Evolutionary conservation across 2,888 invertebrate species (phyloP).

Genomic region (Neoascia interrupta): DNA sequence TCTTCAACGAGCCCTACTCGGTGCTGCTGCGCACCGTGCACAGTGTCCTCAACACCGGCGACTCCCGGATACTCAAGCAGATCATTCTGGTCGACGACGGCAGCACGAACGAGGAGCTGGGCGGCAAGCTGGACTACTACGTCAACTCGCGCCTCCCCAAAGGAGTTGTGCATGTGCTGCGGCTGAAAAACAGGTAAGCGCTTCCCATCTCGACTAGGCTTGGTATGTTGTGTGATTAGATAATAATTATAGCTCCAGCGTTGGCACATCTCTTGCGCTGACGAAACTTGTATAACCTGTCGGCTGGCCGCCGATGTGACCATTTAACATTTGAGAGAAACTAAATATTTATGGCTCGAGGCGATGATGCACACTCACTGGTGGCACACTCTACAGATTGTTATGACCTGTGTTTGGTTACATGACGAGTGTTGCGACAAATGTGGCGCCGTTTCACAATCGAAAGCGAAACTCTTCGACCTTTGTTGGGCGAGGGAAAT

Average conservation of each 20-base stretch:
- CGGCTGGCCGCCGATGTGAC: background rate
- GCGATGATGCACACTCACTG: conserved; percentile 7
- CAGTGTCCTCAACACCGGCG: conserved; percentile 86
- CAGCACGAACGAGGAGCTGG: conserved; percentile 88
- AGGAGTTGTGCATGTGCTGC: conserved; percentile 85
- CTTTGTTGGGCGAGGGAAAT: conserved; percentile 3
- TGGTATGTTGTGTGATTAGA: conserved; percentile 30
- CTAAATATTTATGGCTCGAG: conserved; percentile 23
- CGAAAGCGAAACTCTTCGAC: conserved; percentile 47
- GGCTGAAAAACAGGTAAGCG: conserved; percentile 85
- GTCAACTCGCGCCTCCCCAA: conserved; percentile 85
- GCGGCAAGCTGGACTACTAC: conserved; percentile 89
- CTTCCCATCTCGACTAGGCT: background rate
- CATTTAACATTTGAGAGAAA: conserved; percentile 54
- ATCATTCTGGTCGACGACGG: conserved; percentile 97
- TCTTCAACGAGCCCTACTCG: conserved; percentile 94
- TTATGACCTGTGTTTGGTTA: conserved; percentile 29
- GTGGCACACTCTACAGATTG: conserved; percentile 6
- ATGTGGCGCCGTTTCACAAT: background rate
- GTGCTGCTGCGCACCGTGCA: conserved; percentile 88
- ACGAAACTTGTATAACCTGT: conserved; percentile 60
- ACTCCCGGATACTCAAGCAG: conserved; percentile 86
- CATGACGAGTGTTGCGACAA: background rate
- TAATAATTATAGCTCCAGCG: conserved; percentile 24
- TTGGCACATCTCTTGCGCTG: conserved; percentile 32